Conservation (phyloP, 2,888 invertebrate genomes). For the Mesodorylaimus sp. region DNA sequence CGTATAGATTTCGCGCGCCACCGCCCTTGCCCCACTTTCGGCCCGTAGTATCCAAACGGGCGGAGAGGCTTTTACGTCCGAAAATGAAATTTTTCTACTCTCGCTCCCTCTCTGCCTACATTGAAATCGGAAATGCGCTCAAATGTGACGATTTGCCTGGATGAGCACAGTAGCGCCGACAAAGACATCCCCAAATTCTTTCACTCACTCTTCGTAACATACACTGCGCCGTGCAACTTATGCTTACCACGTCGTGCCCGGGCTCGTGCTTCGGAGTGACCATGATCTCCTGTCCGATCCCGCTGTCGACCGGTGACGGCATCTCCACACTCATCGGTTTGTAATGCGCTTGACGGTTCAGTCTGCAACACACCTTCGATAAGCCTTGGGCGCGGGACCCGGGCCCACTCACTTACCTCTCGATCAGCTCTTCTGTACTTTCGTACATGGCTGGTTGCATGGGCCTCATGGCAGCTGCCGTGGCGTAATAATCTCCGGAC, state of each 20-base stretch:
- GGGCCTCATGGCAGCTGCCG: background rate
- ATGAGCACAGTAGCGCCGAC: too few relatives aligned
- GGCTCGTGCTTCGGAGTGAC: constrained; percentile 11
- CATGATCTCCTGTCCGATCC: constrained; percentile 49
- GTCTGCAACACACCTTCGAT: background rate
- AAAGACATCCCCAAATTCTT: too few relatives aligned
- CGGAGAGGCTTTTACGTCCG: too few relatives aligned
- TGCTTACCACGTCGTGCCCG: constrained; percentile 11
- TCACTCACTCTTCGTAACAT: too few relatives aligned
- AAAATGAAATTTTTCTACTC: too few relatives aligned
- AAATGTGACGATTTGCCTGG: too few relatives aligned
- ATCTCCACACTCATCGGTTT: constrained; percentile 54
- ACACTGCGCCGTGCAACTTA: constrained; percentile 2
- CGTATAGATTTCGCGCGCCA: too few relatives aligned
- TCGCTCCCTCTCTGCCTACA: too few relatives aligned
- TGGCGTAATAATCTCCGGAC: background rate
- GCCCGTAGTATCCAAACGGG: too few relatives aligned
- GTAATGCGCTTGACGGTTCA: background rate
- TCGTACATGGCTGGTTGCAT: background rate
- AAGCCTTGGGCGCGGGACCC: background rate
- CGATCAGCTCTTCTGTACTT: background rate
- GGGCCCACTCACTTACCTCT: background rate
- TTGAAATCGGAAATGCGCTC: too few relatives aligned
- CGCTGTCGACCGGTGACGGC: constrained; percentile 64
- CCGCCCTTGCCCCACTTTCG: too few relatives aligned